Conservation (phyloP, 2,113 vertebrate species). For the Gyps fulvus region DNA sequence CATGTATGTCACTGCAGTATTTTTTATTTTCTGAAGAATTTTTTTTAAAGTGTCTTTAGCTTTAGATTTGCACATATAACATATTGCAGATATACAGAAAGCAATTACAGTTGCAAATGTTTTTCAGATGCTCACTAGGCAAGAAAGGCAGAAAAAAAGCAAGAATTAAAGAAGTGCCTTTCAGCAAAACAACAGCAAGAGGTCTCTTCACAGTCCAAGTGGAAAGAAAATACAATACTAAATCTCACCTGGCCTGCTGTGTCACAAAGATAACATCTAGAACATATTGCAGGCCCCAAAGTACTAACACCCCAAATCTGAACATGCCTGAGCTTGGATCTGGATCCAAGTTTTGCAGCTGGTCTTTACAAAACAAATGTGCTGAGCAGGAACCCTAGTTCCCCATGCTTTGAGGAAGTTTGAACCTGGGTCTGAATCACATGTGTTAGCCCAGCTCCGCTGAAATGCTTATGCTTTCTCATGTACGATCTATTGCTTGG, state of each 20-base stretch:
- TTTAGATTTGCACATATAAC: not conserved
- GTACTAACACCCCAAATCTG: not conserved
- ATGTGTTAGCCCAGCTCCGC: not conserved
- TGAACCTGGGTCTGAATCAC: not conserved
- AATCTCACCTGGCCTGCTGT: not conserved
- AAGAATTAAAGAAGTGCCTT: conserved; percentile 32
- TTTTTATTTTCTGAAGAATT: not conserved
- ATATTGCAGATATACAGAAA: not conserved
- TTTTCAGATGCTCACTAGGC: conserved; percentile 26
- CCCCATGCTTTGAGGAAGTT: not conserved
- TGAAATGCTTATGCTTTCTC: not conserved
- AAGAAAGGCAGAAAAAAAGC: not conserved
- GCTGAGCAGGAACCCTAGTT: not conserved
- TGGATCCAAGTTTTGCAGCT: not conserved
- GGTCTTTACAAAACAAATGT: not conserved
- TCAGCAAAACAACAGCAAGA: not conserved
- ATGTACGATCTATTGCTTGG: not conserved
- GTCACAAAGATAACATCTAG: not conserved
- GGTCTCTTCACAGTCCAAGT: not conserved
- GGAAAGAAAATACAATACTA: conserved; percentile 15
- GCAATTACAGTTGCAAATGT: conserved; percentile 23
- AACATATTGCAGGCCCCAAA: not conserved
- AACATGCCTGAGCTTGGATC: not conserved
- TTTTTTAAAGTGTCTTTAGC: not conserved
- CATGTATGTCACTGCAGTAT: not conserved